These are phyloP conservation scores for Cryptoblepharus egeriae DNA, from an alignment of 2,797 vertebrate genomes.

Conservation along the genomic window DNA sequence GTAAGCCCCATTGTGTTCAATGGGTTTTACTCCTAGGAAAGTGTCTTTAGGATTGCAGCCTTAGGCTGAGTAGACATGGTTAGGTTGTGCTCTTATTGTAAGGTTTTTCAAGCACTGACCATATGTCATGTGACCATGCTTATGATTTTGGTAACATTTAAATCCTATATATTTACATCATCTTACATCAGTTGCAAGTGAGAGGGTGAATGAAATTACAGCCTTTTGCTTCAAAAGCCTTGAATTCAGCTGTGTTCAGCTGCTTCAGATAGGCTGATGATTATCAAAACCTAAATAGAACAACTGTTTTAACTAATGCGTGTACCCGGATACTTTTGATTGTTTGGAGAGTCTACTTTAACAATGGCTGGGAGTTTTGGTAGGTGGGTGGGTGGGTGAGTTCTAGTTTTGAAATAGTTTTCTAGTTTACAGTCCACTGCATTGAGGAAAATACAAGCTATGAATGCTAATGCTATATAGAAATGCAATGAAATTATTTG, in stretches of 20 bases:
- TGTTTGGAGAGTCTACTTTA: conserved; percentile 48
- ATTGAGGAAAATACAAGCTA: conserved; percentile 10
- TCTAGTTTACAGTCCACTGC: conserved; percentile 24
- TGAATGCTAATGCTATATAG: neutral
- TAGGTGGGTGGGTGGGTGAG: no score
- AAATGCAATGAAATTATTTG: neutral
- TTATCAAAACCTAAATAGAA: conserved; percentile 45
- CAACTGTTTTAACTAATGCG: no score
- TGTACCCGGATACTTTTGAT: conserved; percentile 58
- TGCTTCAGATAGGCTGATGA: conserved; percentile 45
- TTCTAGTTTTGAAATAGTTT: no score
- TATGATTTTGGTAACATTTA: conserved; percentile 52
- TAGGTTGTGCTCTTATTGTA: neutral
- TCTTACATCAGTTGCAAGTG: conserved; percentile 10
- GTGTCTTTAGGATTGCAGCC: no score
- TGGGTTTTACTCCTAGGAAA: no score
- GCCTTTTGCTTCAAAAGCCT: conserved; percentile 52
- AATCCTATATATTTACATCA: conserved; percentile 51
- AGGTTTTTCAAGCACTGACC: conserved; percentile 9
- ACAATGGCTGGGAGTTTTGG: conserved; percentile 23
- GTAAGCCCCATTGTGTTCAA: no score
- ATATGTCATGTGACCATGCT: conserved; percentile 27
- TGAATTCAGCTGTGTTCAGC: conserved; percentile 50
- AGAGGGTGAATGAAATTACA: conserved; percentile 1
- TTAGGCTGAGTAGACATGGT: no score